Conservation (phyloP, 2,113 vertebrate genomes). For the Urocynchramus pylzowi region DNA sequence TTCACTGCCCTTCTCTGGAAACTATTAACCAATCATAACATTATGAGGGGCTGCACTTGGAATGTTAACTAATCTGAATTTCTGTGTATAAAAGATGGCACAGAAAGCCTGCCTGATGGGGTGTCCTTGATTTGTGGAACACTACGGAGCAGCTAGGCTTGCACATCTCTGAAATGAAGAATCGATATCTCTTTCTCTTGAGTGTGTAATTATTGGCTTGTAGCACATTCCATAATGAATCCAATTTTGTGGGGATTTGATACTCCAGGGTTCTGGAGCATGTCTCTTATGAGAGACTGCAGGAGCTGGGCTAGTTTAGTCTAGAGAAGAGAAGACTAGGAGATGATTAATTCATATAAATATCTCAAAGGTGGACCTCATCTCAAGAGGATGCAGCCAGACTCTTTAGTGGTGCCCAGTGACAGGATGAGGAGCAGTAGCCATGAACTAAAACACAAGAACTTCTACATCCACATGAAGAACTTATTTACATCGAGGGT, state of each 20-base stretch:
- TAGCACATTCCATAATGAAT: neutral
- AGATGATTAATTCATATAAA: neutral
- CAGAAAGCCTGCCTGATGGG: neutral
- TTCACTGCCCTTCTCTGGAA: neutral
- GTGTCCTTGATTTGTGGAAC: neutral
- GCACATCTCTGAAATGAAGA: neutral
- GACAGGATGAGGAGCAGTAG: rapidly evolving
- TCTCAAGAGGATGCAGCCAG: neutral
- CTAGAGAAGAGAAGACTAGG: neutral
- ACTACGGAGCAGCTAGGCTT: rapidly evolving
- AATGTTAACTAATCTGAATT: neutral
- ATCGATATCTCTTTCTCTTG: rapidly evolving
- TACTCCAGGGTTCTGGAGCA: neutral
- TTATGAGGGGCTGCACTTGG: neutral
- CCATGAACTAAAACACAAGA: neutral
- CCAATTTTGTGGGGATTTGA: neutral
- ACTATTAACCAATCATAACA: neutral
- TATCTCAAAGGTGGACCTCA: neutral
- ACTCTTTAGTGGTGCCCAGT: neutral
- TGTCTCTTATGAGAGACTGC: neutral
- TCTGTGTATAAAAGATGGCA: neutral
- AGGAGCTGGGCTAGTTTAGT: neutral
- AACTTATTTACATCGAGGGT: neutral
- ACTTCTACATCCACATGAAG: neutral
- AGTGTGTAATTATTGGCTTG: neutral